Evolutionary conservation across 2,888 invertebrate species (phyloP), one percentile per base, ranked within the genome.

Genomic region (Camptogramma bilineatum): DNA sequence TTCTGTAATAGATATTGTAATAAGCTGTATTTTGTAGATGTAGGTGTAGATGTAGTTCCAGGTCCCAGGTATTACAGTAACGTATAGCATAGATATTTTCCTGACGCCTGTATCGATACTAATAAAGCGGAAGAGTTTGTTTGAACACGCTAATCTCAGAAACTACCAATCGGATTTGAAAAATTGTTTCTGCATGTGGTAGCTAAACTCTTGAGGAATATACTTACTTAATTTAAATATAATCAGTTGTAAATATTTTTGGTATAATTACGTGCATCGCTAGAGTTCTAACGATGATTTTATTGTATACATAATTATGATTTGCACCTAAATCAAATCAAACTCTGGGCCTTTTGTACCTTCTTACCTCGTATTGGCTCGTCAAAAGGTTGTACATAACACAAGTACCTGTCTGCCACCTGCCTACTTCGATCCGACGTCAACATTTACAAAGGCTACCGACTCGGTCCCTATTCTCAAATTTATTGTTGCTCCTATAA

Each of bases 371-470:
- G 34, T 52, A 48, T 34, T 52, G 28, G 46, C 47, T 56, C 50
- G 51, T 62, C 56, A 47, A 62, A 47, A 57, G 66, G 69, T 73
- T 70, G 72, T 73, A 71, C 53, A 62, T 67, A 68, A 70, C 66
- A 75, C 76, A 77, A 75, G 79, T 79, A 76, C 72, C 73, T 69
- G 76, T 73, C 77, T 68, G 67, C 73, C 75, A 76, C 75, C 79
- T 80, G 79, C 73, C 74, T 66, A 28, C 42, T 72, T 73, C 42
- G 21, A 53, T 48, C 47, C 51, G 56, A 58, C 65, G 51, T 66
- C 56, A 62, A 52, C 54, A 46, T 62, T 52, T 63, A 64, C 68
- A 62, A 63, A 56, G 50, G 51, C 63, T 63, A 53, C 62, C 62
- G 66, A 42, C 60, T 10, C 67, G 56, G 60, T 64, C 64, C 68